Evolutionary conservation across 2,888 invertebrate genomes (phyloP).

Genomic region (Sclerodermus sp.): DNA sequence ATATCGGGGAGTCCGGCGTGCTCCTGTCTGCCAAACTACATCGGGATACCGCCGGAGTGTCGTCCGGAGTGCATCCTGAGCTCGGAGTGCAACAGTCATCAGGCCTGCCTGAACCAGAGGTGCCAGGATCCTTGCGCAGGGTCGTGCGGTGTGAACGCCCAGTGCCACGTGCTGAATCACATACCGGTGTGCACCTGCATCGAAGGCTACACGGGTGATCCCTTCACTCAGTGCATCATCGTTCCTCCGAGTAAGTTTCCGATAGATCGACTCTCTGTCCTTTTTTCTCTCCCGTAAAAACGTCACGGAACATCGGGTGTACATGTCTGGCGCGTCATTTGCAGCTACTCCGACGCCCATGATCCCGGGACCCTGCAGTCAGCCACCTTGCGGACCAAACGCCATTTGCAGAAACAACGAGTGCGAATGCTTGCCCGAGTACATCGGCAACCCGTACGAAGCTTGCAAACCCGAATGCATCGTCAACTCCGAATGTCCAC

Average conservation of each 20-base stretch:
- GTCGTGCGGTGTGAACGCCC: constrained; percentile 78
- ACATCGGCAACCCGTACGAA: constrained; percentile 72
- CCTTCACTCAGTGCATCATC: constrained; percentile 72
- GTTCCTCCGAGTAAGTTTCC: constrained; percentile 54
- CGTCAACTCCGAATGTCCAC: constrained; percentile 75
- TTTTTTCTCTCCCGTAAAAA: background rate
- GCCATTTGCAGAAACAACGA: constrained; percentile 72
- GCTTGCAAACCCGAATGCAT: constrained; percentile 83
- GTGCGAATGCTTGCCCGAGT: constrained; percentile 71
- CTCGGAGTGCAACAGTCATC: constrained; percentile 76
- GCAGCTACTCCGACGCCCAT: constrained; percentile 27
- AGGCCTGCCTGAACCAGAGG: constrained; percentile 77
- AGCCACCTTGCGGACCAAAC: constrained; percentile 76
- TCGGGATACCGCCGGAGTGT: constrained; percentile 78
- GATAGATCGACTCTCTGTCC: too few species aligned
- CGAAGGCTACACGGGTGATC: constrained; percentile 77
- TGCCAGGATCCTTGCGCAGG: constrained; percentile 83
- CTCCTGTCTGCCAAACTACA: constrained; percentile 75
- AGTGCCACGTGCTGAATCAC: constrained; percentile 78
- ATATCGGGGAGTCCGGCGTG: constrained; percentile 75
- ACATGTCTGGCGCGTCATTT: too few species aligned
- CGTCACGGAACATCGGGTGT: background rate
- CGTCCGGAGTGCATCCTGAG: constrained; percentile 79
- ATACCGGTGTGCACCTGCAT: constrained; percentile 80
- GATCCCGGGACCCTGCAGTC: constrained; percentile 64